Evolutionary conservation across 2,888 invertebrate species (phyloP), one percentile per base, ranked within the genome.

Genomic region (Drosophila antonietae): DNA sequence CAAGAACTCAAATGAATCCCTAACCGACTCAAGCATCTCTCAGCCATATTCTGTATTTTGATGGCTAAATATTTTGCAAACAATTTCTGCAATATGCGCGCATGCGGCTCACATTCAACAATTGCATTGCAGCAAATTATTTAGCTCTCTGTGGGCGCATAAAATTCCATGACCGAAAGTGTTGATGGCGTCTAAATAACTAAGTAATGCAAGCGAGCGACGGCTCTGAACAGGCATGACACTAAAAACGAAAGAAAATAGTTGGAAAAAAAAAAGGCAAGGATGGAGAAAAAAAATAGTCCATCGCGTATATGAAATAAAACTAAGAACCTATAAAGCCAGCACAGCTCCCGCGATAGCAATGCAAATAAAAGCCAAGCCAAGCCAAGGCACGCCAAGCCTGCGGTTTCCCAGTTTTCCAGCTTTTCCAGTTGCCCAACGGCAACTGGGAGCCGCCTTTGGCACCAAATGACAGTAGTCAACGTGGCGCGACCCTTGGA

Each of bases 311-410:
- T 80, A 72, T 68, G 68, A 73, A 82, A 80, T 76, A 80, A 82
- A 82, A 79, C 83, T 76, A 69, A 76, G 70, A 79, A 72, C 68
- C 83, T 76, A 79, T 81, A 82, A 81, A 82, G 73, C 79, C 69
- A 41, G 58, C 80, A 76, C 70, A 66, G 60, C 77, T 82, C 83
- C 73, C 83, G 71, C 66, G 80, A 59, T 64, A 53, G 57, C 52
- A 73, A 79, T 81, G 81, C 77, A 82, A 81, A 81, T 81, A 82
- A 79, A 70, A 69, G 74, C 52, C 56, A 75, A 69, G 64, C 1
- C 52, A 75, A 2, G 2, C n/a, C 31, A 68, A 57, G 67, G 46
- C 56, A 68, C 59, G 68, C 9, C 55, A 74, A 67, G 73, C 52
- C 37, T 37, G 37, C 6, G 37, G 37, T 37, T 37, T 37, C 37